Conservation (phyloP, 2,113 vertebrate genomes). For the Eolophus roseicapilla region DNA sequence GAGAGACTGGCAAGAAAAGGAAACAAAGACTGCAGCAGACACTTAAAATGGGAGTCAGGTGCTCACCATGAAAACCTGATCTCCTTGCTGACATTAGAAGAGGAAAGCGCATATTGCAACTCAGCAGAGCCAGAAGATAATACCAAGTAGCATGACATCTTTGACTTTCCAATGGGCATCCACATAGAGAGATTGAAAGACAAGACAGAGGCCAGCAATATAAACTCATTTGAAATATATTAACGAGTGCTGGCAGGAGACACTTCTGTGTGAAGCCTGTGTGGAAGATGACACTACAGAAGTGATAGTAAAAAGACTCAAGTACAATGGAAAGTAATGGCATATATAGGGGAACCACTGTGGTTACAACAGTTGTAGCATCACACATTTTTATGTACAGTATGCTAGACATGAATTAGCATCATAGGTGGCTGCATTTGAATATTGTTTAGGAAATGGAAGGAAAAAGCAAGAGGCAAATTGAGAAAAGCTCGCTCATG, state of each 20-base stretch:
- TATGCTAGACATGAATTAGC: not conserved
- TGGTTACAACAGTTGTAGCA: not conserved
- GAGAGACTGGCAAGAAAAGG: not conserved
- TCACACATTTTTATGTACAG: not conserved
- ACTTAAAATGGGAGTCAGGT: not conserved
- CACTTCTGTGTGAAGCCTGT: not conserved
- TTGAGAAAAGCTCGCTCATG: not conserved
- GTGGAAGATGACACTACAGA: not conserved
- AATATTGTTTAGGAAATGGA: not conserved
- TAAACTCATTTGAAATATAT: not conserved
- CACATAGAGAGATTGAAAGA: not conserved
- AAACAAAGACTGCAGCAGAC: not conserved
- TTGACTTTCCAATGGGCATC: not conserved
- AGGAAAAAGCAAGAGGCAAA: not conserved
- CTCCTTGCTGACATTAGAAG: not conserved
- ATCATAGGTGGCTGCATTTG: not conserved
- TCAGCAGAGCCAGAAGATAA: not conserved
- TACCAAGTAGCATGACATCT: not conserved
- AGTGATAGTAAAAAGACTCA: not conserved
- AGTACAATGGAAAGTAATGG: not conserved
- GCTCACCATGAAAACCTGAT: not conserved
- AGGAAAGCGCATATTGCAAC: not conserved
- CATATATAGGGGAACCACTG: not conserved
- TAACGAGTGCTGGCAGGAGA: not conserved
- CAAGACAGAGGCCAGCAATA: not conserved